These are phyloP conservation scores for Phenganax stokvisi DNA, from an alignment of 92 coral and sea anemone species.

Conservation along the genomic window DNA sequence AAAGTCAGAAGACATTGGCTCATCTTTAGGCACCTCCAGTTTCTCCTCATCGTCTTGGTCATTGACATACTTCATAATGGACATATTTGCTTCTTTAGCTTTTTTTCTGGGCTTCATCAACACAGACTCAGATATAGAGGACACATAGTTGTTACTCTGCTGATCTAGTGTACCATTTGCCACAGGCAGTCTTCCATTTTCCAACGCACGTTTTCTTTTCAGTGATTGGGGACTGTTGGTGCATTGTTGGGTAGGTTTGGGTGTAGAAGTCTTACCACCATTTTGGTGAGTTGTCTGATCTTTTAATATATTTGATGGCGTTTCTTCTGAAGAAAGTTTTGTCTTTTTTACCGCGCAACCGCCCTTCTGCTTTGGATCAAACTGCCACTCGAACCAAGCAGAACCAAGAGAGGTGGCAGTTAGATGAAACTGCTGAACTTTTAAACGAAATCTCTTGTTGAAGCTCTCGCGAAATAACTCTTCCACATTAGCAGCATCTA, in stretches of 20 bases:
- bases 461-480: constrained; percentile 22
- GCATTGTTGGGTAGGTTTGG: background rate
- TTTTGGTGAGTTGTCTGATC: background rate
- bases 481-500: constrained; percentile 5
- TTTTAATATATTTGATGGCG: too few species aligned
- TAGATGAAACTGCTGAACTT: constrained; percentile 27
- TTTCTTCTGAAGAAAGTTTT: background rate
- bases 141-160: background rate
- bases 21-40: background rate
- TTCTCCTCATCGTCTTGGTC: background rate
- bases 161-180: background rate
- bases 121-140: constrained; percentile 21
- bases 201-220: background rate
- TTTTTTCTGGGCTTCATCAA: constrained; percentile 25
- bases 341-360: constrained; percentile 5
- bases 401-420: background rate
- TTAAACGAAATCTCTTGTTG: background rate
- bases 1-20: constrained; percentile 17
- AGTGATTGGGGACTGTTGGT: background rate
- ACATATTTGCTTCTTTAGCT: constrained; percentile 14
- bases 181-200: background rate
- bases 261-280: background rate
- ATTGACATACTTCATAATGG: background rate
- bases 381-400: constrained; percentile 33
- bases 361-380: constrained; percentile 23